These are phyloP conservation scores for Leptoclinus maculatus DNA, from an alignment of 2,797 vertebrate species.

Conservation along the genomic window DNA sequence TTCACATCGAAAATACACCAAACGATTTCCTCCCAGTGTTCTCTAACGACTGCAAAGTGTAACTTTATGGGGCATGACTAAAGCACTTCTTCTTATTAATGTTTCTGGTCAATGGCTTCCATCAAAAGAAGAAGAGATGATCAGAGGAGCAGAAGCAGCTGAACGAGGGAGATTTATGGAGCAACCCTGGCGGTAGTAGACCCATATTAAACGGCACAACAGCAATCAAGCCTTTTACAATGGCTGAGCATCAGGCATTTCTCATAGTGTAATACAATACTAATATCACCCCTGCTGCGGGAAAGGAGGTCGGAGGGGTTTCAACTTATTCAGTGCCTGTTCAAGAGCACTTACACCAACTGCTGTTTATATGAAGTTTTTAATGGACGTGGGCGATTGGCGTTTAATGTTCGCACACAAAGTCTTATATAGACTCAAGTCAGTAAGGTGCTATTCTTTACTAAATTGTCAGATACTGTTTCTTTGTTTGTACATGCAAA, in stretches of 20 bases:
- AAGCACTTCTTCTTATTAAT: constrained; percentile 77
- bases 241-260: constrained; percentile 64
- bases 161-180: constrained; percentile 76
- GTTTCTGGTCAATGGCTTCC: constrained; percentile 73
- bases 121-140: constrained; percentile 66
- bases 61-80: constrained; percentile 77
- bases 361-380: constrained; percentile 33
- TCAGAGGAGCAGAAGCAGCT: constrained; percentile 56
- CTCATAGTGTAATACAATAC: constrained; percentile 57
- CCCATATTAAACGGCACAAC: constrained; percentile 61
- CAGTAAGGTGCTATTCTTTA: constrained; percentile 8
- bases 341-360: constrained; percentile 49
- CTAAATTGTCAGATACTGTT: not conserved
- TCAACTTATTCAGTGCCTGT: constrained; percentile 49
- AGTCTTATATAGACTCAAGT: constrained; percentile 24
- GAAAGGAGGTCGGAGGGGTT: constrained; percentile 39
- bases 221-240: constrained; percentile 70
- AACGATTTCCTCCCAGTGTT: constrained; percentile 60
- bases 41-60: constrained; percentile 65
- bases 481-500: not conserved
- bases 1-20: constrained; percentile 49
- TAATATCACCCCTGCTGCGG: constrained; percentile 58
- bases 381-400: constrained; percentile 3
- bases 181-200: constrained; percentile 46
- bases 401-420: constrained; percentile 40